A percentile compares a stretch with the other conserved stretches of the same genome.
Evolutionary conservation across 2,888 invertebrate species (phyloP).

Genomic region (Leucoma salicis): DNA sequence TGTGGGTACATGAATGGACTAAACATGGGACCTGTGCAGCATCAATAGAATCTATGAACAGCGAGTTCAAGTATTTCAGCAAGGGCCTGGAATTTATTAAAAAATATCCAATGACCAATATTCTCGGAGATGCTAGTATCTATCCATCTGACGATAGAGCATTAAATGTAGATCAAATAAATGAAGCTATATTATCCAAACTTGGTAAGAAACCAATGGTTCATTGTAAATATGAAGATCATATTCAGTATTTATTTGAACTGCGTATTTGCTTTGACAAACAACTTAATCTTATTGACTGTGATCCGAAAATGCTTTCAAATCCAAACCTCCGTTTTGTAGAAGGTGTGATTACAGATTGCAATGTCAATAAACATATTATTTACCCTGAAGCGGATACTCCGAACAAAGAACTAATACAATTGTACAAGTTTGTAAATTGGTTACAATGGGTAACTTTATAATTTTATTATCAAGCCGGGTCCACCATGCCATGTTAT

Average conservation of each 20-base stretch:
- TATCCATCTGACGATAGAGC: constrained; percentile 49
- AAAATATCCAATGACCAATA: constrained; percentile 81
- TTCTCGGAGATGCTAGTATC: constrained; percentile 81
- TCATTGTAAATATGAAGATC: constrained; percentile 83
- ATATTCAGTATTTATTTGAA: constrained; percentile 84
- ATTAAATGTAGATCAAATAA: constrained; percentile 29
- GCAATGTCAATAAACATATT: constrained; percentile 12
- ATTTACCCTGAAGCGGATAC: constrained; percentile 17
- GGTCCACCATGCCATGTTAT: too few relatives aligned
- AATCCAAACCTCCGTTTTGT: background rate
- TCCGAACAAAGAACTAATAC: constrained; percentile 14
- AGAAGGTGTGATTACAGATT: constrained; percentile 15
- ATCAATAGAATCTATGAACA: constrained; percentile 73
- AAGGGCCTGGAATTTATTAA: constrained; percentile 83
- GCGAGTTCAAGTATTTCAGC: constrained; percentile 85
- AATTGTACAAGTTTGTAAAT: constrained; percentile 24
- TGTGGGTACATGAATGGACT: constrained; percentile 91
- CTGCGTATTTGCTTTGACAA: constrained; percentile 88
- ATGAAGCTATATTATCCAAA: constrained; percentile 65
- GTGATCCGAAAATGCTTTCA: constrained; percentile 72
- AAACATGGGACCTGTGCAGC: constrained; percentile 92
- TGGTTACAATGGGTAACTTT: constrained; percentile 31
- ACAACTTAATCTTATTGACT: constrained; percentile 83
- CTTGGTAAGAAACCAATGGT: constrained; percentile 83
- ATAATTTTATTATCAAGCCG: too few relatives aligned